Conservation (phyloP, 2,888 invertebrate genomes). For the Heteromyza rotundicornis region DNA sequence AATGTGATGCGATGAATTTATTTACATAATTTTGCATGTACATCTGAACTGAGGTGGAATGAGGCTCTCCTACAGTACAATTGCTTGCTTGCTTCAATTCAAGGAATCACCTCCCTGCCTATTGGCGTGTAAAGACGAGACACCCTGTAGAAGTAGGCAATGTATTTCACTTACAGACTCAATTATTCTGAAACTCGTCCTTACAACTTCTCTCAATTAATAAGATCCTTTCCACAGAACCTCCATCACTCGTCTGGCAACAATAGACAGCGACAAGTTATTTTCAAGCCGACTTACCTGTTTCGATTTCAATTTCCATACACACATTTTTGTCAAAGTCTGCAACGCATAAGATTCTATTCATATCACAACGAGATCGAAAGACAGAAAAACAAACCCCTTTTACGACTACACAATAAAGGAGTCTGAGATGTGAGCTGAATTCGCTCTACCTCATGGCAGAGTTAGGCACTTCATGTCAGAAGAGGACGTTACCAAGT, state of each 20-base stretch:
- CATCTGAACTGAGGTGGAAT: too few species aligned
- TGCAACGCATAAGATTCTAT: constrained; percentile 2
- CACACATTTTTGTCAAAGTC: constrained; percentile 9
- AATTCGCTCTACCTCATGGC: constrained; percentile 16
- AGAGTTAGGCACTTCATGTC: constrained; percentile 12
- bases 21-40: too few species aligned
- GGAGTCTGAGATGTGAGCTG: background rate
- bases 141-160: too few species aligned
- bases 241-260: background rate
- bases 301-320: constrained; percentile 19
- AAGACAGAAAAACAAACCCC: background rate
- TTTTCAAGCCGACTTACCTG: constrained; percentile 19
- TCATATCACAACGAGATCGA: background rate
- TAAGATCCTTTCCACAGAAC: too few species aligned
- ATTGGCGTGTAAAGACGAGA: too few species aligned
- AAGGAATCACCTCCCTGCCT: too few species aligned
- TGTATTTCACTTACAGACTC: too few species aligned
- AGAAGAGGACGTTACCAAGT: constrained; percentile 49
- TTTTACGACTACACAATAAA: background rate
- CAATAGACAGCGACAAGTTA: constrained; percentile 7
- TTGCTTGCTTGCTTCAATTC: too few species aligned
- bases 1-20: too few species aligned
- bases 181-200: too few species aligned
- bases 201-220: too few species aligned
- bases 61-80: too few species aligned